Base-by-base conservation (phyloP, 2,797 vertebrate species). In the Anisognathus igniventris region DNA sequence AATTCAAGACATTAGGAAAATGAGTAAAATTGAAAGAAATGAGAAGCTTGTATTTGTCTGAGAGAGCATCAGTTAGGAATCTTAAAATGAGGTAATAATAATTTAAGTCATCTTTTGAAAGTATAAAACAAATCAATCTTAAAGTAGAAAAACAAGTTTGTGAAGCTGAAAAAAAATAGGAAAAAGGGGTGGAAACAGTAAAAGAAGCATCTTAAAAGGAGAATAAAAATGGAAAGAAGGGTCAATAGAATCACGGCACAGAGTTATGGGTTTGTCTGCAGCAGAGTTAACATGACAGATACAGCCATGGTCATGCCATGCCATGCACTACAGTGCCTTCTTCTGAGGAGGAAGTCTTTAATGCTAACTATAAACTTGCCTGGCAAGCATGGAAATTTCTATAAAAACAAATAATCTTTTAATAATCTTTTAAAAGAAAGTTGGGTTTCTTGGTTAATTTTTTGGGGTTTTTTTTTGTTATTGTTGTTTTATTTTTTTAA, bases 1-100 rank as follows among this genome's bases (percentile, higher is more conserved):
- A 83, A 65, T 64, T 81, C 50, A 72, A 68, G 60, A 19, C 11
- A 16, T 58, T 57, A 81, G 12, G 37, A 90, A 95, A 85, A 51
- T 1, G 0, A 23, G n/a, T 65, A 74, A 71, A 93, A 82, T 6
- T 40, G 21, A 64, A 24, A 45, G 5, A 64, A 64, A 51, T 31
- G 0, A 37, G 19, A 66, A 56, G 6, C 3, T 91, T 87, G 72
- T 70, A 37, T 76, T 76, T 77, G 16, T 68, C 33, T 18, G 3
- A 86, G 28, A 48, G 3, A 24, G 7, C 76, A 79, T 71, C 51
- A 57, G 8, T 48, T 51, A 75, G 7, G 24, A 25, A 13, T 73
- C 16, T 56, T 67, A 56, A 70, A 86, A 70, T 14, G 8, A 76
- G 5, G 2, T 37, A 73, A 56, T 21, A 57, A 78, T 20, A 71